Evolutionary conservation across 2,797 vertebrate genomes (phyloP).

Genomic region (Hyperoplus immaculatus): DNA sequence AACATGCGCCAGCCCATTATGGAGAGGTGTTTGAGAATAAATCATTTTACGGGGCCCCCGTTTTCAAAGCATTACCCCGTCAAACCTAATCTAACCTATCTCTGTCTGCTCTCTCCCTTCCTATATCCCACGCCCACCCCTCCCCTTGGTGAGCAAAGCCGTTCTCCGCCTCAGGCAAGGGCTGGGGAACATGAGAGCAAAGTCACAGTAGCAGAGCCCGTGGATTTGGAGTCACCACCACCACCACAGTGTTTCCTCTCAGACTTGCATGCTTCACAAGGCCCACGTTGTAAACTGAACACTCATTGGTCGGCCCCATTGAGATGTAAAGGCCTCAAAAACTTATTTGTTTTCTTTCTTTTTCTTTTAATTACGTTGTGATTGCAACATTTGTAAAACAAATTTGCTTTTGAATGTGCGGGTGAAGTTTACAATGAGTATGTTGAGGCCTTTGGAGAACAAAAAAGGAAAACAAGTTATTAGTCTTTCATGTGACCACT

Average conservation of each 20-base stretch:
- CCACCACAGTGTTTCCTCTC: conserved; percentile 64
- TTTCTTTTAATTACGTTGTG: background rate
- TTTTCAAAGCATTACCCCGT: conserved; percentile 83
- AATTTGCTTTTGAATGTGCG: conserved; percentile 50
- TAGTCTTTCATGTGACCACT: conserved; percentile 77
- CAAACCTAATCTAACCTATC: conserved; percentile 81
- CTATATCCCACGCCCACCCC: conserved; percentile 41
- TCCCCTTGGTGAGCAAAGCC: conserved; percentile 77
- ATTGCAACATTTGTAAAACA: conserved; percentile 32
- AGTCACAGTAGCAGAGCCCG: conserved; percentile 75
- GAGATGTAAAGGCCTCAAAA: conserved; percentile 35
- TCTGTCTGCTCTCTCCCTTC: conserved; percentile 65
- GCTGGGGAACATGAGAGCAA: conserved; percentile 82
- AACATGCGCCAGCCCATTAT: conserved; percentile 78
- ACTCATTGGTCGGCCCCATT: conserved; percentile 23
- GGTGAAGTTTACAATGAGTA: conserved; percentile 25
- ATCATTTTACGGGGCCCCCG: conserved; percentile 76
- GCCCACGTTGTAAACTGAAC: conserved; percentile 44
- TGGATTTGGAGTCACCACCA: conserved; percentile 65
- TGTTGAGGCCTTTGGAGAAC: conserved; percentile 24
- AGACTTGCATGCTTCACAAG: conserved; percentile 41
- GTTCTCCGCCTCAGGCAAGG: conserved; percentile 83
- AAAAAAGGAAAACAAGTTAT: conserved; percentile 65
- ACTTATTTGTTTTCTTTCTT: background rate
- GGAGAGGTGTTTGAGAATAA: conserved; percentile 80